Conservation (phyloP, 2,113 vertebrate species). For the Grantiella picta region DNA sequence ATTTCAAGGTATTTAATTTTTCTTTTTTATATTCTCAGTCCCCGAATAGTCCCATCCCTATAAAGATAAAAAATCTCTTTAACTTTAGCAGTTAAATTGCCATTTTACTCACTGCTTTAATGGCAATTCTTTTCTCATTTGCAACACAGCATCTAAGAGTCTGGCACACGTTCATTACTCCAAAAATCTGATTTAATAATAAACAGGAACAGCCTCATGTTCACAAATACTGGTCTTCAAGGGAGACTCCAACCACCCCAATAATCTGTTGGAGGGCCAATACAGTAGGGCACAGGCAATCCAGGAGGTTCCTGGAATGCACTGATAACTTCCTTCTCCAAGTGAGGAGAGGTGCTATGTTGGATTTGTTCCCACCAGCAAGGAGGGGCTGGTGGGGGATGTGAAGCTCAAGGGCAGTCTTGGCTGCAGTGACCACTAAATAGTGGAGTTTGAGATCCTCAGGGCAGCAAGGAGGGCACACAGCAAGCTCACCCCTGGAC, state of each 20-base stretch:
- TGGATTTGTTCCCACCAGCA: neutral
- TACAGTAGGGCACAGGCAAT: neutral
- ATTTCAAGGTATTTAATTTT: constrained; percentile 41
- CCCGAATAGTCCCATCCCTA: neutral
- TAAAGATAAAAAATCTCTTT: constrained; percentile 16
- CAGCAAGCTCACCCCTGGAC: neutral
- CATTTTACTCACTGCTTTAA: neutral
- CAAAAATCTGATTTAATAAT: neutral
- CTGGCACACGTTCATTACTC: neutral
- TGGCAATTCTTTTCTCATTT: neutral
- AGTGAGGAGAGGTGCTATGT: neutral
- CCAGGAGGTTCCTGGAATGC: neutral
- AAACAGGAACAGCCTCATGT: neutral
- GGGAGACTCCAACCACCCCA: neutral
- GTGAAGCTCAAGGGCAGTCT: neutral
- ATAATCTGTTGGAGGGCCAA: neutral
- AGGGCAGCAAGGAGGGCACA: neutral
- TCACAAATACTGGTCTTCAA: neutral
- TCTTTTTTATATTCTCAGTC: constrained; percentile 30
- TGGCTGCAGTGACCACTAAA: neutral
- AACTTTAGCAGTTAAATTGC: neutral
- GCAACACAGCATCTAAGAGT: neutral
- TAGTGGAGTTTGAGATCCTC: neutral
- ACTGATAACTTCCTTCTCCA: neutral
- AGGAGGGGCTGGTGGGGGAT: neutral